Evolutionary conservation across 2,113 vertebrate genomes (phyloP), one percentile per base, ranked within the genome.

Genomic region (Chloebia gouldiae): DNA sequence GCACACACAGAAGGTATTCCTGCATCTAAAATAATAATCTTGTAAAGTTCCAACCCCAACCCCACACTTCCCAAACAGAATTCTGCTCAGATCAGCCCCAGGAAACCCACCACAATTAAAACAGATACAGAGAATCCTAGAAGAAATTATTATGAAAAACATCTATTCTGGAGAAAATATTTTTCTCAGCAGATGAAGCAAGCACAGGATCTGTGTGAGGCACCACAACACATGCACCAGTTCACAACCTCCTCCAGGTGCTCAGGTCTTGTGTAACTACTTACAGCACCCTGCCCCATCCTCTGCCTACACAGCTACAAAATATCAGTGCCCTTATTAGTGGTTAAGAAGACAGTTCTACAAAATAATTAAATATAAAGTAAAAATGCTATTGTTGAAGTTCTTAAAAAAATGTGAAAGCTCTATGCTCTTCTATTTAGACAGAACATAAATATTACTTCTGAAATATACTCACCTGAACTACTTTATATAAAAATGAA

Each of bases 401-500:
- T 7, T 66, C 30, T 68, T 63, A 2, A 33, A 47, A 47, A 56
- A 42, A 22, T 0, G 5, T 4, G 2, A n/a, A 42, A 91, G 57
- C 6, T 61, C 54, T 50, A 3, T 0, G 5, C 3, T 1, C 5
- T 51, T 65, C 27, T 78, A 1, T 18, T 39, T 18, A 69, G 8
- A 19, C 1, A 15, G 30, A n/a, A n/a, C 61, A 45, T 0, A 5
- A 57, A 79, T 10, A 3, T 10, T 49, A 30, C 13, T 35, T 45
- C 2, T 20, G 44, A 18, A 47, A 42, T 11, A 1, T 22, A 92
- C 98, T 75, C 97, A 99, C 99, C 98, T 99, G 99, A 88, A 99
- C 98, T 95, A 99, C 99, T 98, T 99, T 99, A 95, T 99, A 99
- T 60, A 99, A 98, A 97, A 99, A 99, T 27, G 99, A 99, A 93